phyloP scores from a whole-genome alignment of 2,113 vertebrate species.

The Verasper variegatus region DNA sequence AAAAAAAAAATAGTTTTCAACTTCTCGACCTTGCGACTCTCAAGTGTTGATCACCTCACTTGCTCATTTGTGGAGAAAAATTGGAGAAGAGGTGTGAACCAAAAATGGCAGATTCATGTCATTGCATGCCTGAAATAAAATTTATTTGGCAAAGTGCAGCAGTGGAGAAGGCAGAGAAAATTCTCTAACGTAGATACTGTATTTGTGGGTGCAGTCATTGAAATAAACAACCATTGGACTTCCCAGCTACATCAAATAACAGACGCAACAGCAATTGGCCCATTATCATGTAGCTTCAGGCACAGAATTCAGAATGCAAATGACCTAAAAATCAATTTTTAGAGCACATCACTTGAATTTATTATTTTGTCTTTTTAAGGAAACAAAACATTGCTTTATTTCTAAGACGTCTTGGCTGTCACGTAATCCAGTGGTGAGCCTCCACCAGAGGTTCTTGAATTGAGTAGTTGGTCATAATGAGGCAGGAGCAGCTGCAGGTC shows the following conservation, averaged over 20 bases:
- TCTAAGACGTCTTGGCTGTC: slow-evolving; percentile 36
- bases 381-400: neutral
- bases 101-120: slow-evolving; percentile 42
- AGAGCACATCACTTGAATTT: neutral
- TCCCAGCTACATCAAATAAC: slow-evolving; percentile 25
- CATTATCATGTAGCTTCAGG: slow-evolving; percentile 13
- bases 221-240: slow-evolving; percentile 30
- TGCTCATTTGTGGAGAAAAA: slow-evolving; percentile 33
- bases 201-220: slow-evolving; percentile 30
- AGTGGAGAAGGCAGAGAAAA: slow-evolving; percentile 28
- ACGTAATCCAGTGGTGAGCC: slow-evolving; percentile 50
- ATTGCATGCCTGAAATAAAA: slow-evolving; percentile 62
- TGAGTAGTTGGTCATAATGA: slow-evolving; percentile 75
- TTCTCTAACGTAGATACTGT: slow-evolving; percentile 1
- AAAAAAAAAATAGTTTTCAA: neutral
- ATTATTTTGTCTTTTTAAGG: neutral
- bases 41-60: slow-evolving; percentile 24
- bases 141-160: slow-evolving; percentile 44
- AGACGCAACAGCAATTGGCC: slow-evolving; percentile 16
- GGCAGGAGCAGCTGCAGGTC: slow-evolving; percentile 79
- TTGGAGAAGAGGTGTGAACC: slow-evolving; percentile 42
- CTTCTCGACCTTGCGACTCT: slow-evolving; percentile 22
- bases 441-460: slow-evolving; percentile 72
- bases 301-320: slow-evolving; percentile 15
- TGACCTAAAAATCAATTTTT: neutral